These are phyloP conservation scores for Ianthella basta DNA, from an alignment of 37 sponge, comb jelly and placozoan genomes.

Conservation along the genomic window DNA sequence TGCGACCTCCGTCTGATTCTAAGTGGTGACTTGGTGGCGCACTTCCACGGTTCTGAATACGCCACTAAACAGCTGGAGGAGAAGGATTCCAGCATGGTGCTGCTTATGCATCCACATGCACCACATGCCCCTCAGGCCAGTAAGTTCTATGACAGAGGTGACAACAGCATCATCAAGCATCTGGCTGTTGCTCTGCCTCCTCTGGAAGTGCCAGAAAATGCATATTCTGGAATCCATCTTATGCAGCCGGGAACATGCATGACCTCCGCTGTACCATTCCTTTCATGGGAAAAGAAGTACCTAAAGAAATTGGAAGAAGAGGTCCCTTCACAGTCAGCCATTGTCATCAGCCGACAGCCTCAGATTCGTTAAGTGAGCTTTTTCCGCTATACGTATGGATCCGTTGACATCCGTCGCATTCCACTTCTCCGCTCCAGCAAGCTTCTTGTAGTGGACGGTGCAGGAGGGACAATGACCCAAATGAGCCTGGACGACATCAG, in stretches of 20 bases:
- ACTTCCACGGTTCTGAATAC: constrained; percentile 65
- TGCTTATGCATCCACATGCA: constrained; percentile 32
- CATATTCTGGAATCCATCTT: constrained; percentile 61
- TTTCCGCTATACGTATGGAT: constrained; percentile 66
- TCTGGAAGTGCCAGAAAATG: constrained; percentile 40
- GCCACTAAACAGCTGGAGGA: constrained; percentile 32
- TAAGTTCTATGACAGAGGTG: constrained; percentile 46
- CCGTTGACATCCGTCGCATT: constrained; percentile 59
- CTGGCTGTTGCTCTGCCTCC: constrained; percentile 30
- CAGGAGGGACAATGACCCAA: constrained; percentile 28
- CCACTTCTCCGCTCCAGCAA: constrained; percentile 70
- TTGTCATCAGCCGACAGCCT: constrained; percentile 22
- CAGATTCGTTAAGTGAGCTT: constrained; percentile 32
- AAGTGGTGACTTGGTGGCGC: constrained; percentile 60
- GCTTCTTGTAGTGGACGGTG: constrained; percentile 66
- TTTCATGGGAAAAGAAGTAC: constrained; percentile 59
- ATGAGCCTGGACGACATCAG: constrained; percentile 73
- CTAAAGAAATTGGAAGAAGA: constrained; percentile 61
- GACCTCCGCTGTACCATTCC: constrained; percentile 43
- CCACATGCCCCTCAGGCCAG: neutral
- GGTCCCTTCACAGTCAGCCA: constrained; percentile 37
- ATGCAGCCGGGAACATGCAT: constrained; percentile 51
- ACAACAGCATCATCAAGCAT: constrained; percentile 43
- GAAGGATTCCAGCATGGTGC: constrained; percentile 57
- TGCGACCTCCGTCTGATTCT: constrained; percentile 39